phyloP scores from a whole-genome alignment of 64 coral and sea anemone genomes.

The Pocillopora verrucosa region DNA sequence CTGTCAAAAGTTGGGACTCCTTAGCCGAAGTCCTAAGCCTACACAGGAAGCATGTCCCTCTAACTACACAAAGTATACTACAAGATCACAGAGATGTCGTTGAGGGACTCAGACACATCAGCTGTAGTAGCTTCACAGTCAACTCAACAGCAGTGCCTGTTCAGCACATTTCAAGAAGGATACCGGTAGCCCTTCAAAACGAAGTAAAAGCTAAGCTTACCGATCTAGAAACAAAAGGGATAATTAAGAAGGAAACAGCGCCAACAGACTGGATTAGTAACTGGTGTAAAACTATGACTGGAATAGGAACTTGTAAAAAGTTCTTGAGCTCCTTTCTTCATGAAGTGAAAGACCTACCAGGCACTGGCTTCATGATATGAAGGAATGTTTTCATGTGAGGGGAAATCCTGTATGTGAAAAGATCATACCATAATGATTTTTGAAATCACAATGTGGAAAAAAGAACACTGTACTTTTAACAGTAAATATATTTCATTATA shows the following conservation, averaged over 20 bases:
- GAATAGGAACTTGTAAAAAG: too few relatives aligned
- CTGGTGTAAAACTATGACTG: too few relatives aligned
- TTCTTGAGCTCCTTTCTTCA: too few relatives aligned
- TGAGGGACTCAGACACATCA: slow-evolving; percentile 34
- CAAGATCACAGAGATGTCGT: slow-evolving; percentile 35
- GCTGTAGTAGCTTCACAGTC: too few relatives aligned
- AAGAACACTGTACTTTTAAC: too few relatives aligned
- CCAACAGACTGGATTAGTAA: slow-evolving; percentile 15
- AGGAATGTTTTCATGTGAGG: too few relatives aligned
- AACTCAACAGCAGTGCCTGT: slow-evolving; percentile 5
- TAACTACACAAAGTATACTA: slow-evolving; percentile 14
- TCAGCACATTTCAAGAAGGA: slow-evolving; percentile 37
- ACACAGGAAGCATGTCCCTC: background rate
- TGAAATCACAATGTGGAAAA: too few relatives aligned
- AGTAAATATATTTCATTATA: too few relatives aligned
- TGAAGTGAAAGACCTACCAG: too few relatives aligned
- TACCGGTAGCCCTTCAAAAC: background rate
- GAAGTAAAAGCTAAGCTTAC: slow-evolving; percentile 26
- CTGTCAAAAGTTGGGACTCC: slow-evolving; percentile 27
- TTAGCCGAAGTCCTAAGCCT: background rate
- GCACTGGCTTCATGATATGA: too few relatives aligned
- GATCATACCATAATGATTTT: too few relatives aligned
- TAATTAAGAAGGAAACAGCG: background rate
- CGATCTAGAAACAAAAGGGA: slow-evolving; percentile 35
- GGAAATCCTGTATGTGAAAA: too few relatives aligned